Conservation (phyloP, 1,140 invertebrate species). For the Sarcophaga bullata region DNA sequence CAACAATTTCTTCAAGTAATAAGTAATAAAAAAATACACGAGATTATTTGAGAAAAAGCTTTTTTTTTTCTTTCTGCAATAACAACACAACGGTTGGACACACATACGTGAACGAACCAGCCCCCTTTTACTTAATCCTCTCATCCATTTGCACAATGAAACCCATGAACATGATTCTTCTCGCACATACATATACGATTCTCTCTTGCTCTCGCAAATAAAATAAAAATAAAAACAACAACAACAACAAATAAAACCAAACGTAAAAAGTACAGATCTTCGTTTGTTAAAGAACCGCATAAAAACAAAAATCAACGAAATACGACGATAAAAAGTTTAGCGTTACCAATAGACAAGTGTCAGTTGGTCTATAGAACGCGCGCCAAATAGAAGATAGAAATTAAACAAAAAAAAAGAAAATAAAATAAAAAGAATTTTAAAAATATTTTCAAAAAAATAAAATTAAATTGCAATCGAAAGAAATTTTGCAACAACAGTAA, state of each 20-base stretch:
- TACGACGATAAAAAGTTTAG: slow-evolving; percentile 42
- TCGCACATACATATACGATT: background rate
- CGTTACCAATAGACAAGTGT: slow-evolving; percentile 40
- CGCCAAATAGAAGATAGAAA: slow-evolving; percentile 43
- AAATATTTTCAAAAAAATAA: background rate
- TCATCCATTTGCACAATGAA: background rate
- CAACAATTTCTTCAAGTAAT: too few relatives aligned
- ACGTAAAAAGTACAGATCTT: too few relatives aligned
- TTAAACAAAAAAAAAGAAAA: slow-evolving; percentile 3
- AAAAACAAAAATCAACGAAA: background rate
- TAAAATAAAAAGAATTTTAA: background rate
- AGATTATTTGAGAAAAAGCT: too few relatives aligned
- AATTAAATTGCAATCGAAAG: slow-evolving; percentile 1
- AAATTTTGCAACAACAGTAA: background rate
- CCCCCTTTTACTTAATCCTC: too few relatives aligned
- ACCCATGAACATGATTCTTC: background rate
- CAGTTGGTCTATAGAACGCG: slow-evolving; percentile 41
- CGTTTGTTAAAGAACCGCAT: background rate
- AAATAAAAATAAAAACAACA: background rate
- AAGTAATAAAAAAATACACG: too few relatives aligned
- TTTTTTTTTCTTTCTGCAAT: background rate
- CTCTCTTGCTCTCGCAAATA: background rate
- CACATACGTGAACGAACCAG: too few relatives aligned
- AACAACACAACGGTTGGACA: background rate
- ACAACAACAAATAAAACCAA: background rate